These are phyloP conservation scores for Saxidomus purpurata DNA, from an alignment of 1,140 invertebrate species.

Conservation along the genomic window DNA sequence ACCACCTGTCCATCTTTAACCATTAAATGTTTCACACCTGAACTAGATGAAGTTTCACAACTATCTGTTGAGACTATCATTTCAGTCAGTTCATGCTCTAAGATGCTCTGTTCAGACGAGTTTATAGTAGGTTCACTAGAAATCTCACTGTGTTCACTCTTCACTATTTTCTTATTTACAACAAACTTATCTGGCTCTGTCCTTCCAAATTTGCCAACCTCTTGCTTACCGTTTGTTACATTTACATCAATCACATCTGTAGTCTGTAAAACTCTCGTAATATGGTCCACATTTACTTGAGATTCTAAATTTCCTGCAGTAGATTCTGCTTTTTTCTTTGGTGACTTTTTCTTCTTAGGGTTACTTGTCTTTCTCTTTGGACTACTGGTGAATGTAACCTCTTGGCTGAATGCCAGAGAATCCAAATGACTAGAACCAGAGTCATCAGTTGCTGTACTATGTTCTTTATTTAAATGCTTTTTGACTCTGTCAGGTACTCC, in stretches of 20 bases:
- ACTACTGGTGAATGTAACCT: constrained; percentile 13
- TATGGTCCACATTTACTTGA: not conserved
- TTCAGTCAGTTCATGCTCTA: not conserved
- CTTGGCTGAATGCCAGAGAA: not conserved
- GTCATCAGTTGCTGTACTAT: not conserved
- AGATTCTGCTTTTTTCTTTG: constrained; percentile 3
- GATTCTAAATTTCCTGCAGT: too few species aligned
- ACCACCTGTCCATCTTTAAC: not conserved
- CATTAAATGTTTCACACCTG: not conserved
- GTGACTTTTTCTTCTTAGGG: constrained; percentile 11
- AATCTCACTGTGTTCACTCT: not conserved
- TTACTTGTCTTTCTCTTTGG: constrained; percentile 5
- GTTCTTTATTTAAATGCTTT: constrained; percentile 7
- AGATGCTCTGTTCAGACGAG: not conserved
- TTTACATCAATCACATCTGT: not conserved
- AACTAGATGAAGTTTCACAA: not conserved
- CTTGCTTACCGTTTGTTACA: not conserved
- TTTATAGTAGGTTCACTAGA: not conserved
- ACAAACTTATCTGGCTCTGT: not conserved
- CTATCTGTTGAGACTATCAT: not conserved
- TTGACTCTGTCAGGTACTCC: not conserved
- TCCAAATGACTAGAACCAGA: not conserved
- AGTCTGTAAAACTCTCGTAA: not conserved
- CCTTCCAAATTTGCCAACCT: not conserved
- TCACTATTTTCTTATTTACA: not conserved